Evolutionary conservation across 2,888 invertebrate species (phyloP).

Genomic region (Caenorhabditis becei): DNA sequence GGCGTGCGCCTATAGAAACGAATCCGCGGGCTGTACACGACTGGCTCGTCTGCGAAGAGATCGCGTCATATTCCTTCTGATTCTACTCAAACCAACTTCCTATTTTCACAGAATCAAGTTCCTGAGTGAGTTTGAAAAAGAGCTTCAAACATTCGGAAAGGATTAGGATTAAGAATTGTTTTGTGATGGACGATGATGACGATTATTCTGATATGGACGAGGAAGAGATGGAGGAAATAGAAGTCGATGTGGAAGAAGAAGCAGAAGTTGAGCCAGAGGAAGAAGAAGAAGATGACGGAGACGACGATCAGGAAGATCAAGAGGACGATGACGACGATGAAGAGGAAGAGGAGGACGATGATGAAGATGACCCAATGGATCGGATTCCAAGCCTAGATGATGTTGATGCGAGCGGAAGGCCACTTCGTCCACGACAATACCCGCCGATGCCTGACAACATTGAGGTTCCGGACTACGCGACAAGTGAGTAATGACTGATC

Average conservation of each 20-base stretch:
- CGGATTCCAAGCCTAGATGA: neutral
- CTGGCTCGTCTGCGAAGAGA: neutral
- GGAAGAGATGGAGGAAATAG: neutral
- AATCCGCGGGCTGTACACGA: neutral
- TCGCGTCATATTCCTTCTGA: no score
- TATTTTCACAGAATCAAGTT: no score
- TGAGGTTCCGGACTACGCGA: neutral
- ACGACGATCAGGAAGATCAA: neutral
- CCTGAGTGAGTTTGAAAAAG: no score
- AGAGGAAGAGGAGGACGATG: slow-evolving; percentile 9
- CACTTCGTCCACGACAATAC: neutral
- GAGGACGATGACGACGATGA: neutral
- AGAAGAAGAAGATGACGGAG: neutral
- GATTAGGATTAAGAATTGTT: no score
- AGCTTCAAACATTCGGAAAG: no score
- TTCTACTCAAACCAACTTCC: no score
- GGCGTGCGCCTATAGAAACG: neutral
- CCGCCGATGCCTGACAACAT: neutral
- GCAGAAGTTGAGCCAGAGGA: neutral
- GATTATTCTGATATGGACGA: neutral
- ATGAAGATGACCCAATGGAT: neutral
- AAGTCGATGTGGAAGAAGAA: neutral
- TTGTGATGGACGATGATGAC: neutral
- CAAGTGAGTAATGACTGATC: neutral
- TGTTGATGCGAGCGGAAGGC: slow-evolving; percentile 1